These are phyloP conservation scores for Latrodectus elegans DNA, from an alignment of 2,888 invertebrate genomes.

Conservation along the genomic window DNA sequence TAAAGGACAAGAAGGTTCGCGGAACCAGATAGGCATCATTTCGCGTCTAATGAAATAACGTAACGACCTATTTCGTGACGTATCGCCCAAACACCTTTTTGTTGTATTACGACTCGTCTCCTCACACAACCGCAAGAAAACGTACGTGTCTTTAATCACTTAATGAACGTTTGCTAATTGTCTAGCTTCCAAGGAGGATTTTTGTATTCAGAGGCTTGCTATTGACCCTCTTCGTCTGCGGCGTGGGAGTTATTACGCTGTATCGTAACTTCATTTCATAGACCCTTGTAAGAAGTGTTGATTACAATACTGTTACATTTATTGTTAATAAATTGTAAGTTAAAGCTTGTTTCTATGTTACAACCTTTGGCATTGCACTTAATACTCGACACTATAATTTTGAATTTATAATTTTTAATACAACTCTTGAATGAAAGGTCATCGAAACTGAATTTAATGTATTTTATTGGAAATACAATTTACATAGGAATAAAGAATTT, in stretches of 20 bases:
- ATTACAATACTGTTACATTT: no score
- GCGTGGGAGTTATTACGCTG: background rate
- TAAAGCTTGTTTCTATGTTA: no score
- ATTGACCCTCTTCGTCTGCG: background rate
- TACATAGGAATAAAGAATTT: no score
- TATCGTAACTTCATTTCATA: no score
- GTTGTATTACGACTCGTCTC: constrained; percentile 16
- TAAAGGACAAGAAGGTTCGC: constrained; percentile 56
- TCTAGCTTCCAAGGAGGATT: background rate
- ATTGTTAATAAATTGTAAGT: no score
- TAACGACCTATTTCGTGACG: constrained; percentile 60
- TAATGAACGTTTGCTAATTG: constrained; percentile 6
- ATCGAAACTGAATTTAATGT: no score
- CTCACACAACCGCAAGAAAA: constrained; percentile 5
- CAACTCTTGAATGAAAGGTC: no score
- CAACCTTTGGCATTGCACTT: no score
- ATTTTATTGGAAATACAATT: no score
- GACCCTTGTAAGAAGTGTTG: no score
- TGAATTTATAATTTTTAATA: no score
- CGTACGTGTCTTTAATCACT: constrained; percentile 33
- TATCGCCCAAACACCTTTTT: constrained; percentile 30
- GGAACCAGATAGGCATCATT: constrained; percentile 46
- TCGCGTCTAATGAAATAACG: constrained; percentile 28
- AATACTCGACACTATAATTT: no score
- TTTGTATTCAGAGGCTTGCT: background rate